Percentiles rank a stretch among this genome's conserved stretches.
phyloP scores from a whole-genome alignment of 2,113 vertebrate species.

The Phyllopteryx taeniolatus region DNA sequence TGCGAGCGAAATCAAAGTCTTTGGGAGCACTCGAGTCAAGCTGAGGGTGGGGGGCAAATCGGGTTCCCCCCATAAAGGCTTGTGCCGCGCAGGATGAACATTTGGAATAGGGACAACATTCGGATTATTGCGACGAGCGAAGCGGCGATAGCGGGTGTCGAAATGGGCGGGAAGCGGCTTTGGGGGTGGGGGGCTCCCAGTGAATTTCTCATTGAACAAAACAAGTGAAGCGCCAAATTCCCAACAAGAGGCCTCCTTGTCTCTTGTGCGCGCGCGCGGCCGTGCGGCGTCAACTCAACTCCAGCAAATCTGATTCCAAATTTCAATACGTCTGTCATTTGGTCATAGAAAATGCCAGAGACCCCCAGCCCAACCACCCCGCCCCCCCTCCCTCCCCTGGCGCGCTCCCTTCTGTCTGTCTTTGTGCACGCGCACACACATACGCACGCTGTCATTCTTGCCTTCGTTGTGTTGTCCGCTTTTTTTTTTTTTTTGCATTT shows the following conservation, averaged over 20 bases:
- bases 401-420: not conserved
- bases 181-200: not conserved
- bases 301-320: not conserved
- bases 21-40: too few species aligned
- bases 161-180: constrained; percentile 6
- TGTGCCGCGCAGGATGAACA: too few species aligned
- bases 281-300: not conserved
- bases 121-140: not conserved
- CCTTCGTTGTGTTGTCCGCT: not conserved
- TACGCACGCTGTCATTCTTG: constrained; percentile 15
- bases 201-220: constrained; percentile 32
- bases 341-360: constrained; percentile 19
- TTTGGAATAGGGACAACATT: too few species aligned
- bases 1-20: too few species aligned
- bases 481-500: constrained; percentile 8
- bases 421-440: constrained; percentile 22
- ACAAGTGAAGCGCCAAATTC: constrained; percentile 56
- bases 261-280: constrained; percentile 21
- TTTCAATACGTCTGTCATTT: not conserved
- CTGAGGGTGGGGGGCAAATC: too few species aligned
- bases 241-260: constrained; percentile 49
- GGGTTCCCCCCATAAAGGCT: not conserved
- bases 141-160: not conserved
- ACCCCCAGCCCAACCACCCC: not conserved
- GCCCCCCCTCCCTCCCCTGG: not conserved